phyloP scores from a whole-genome alignment of 2,113 vertebrate species.

The Malurus alboscapulatus region DNA sequence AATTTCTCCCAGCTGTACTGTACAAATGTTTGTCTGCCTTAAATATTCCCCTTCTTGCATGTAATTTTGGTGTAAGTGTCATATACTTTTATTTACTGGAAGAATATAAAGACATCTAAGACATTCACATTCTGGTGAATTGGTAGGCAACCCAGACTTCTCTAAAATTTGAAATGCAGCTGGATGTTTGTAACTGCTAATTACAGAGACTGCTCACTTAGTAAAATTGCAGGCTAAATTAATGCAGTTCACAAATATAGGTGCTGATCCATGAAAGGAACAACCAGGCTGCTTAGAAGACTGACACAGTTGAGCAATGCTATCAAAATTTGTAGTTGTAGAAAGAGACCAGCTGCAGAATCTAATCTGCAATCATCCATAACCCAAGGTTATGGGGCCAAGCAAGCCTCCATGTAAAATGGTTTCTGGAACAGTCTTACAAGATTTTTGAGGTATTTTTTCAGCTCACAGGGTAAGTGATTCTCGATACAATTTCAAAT shows the following conservation, averaged over 20 bases:
- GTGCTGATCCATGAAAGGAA: background rate
- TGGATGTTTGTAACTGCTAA: background rate
- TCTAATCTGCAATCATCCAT: background rate
- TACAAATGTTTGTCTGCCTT: constrained; percentile 41
- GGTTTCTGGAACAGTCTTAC: background rate
- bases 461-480: background rate
- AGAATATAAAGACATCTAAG: background rate
- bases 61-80: constrained; percentile 24
- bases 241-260: background rate
- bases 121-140: background rate
- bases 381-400: background rate
- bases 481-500: background rate
- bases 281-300: background rate
- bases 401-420: background rate
- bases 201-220: background rate
- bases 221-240: background rate
- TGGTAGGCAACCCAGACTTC: background rate
- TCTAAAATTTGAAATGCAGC: constrained; percentile 32
- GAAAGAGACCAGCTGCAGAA: background rate
- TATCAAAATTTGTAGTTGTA: background rate
- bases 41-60: background rate
- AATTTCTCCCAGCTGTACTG: background rate
- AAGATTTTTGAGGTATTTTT: background rate
- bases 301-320: background rate
- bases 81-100: background rate